phyloP scores from a whole-genome alignment of 2,888 invertebrate species.

The Penaeus monodon region DNA sequence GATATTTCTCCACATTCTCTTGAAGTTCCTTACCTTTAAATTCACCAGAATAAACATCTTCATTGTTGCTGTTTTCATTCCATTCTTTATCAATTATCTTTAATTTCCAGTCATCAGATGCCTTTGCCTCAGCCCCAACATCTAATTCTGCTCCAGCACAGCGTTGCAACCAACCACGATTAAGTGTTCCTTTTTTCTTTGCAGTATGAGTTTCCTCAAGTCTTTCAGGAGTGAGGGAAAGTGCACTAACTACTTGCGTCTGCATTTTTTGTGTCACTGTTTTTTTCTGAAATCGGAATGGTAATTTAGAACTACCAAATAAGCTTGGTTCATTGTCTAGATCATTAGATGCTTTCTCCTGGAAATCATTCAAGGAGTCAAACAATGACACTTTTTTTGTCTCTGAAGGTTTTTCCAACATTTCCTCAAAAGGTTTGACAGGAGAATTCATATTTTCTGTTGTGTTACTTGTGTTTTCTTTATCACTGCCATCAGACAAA shows the following conservation, averaged over 20 bases:
- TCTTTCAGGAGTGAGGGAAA: background rate
- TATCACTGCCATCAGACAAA: background rate
- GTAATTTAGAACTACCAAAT: background rate
- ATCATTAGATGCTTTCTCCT: too few species aligned
- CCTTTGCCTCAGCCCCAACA: background rate
- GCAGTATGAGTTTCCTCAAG: background rate
- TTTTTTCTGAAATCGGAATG: background rate
- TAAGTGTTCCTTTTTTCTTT: conserved; percentile 26
- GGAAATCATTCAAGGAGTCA: too few species aligned
- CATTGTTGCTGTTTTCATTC: background rate
- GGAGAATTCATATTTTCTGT: too few species aligned
- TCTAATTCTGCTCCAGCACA: conserved; percentile 18
- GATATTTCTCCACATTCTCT: background rate
- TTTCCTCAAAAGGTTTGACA: too few species aligned
- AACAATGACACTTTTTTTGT: too few species aligned
- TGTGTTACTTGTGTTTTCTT: background rate
- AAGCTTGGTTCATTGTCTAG: too few species aligned
- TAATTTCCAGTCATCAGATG: conserved; percentile 46
- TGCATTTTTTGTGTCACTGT: background rate
- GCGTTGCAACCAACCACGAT: conserved; percentile 44
- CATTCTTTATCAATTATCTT: conserved; percentile 43
- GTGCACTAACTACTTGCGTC: conserved; percentile 1
- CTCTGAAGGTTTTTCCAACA: too few species aligned
- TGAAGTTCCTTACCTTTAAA: background rate
- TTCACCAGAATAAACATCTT: background rate